phyloP scores from a whole-genome alignment of 2,888 invertebrate genomes.

The Pteria penguin region DNA sequence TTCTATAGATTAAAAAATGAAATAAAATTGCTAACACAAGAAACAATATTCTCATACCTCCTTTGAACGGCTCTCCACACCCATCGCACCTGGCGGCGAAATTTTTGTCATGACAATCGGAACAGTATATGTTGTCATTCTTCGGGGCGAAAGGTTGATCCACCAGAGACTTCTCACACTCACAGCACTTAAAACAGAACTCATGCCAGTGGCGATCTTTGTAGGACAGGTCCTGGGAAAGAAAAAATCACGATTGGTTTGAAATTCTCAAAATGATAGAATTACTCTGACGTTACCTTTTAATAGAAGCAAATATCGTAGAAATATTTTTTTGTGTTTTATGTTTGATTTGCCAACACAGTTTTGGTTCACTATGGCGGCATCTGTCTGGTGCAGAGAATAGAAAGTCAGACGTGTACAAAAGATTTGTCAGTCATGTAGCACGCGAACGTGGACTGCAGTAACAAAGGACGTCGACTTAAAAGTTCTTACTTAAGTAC shows the following conservation, averaged over 20 bases:
- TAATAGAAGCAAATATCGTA: too few species aligned
- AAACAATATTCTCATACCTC: conserved; percentile 85
- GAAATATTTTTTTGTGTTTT: too few species aligned
- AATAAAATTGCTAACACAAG: not conserved
- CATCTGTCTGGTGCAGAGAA: too few species aligned
- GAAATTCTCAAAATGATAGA: too few species aligned
- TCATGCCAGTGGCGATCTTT: conserved; percentile 99
- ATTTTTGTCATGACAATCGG: conserved; percentile 99
- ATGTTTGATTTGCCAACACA: too few species aligned
- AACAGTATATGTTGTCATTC: conserved; percentile 99
- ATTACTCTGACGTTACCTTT: too few species aligned
- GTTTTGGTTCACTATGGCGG: too few species aligned
- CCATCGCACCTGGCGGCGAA: conserved; percentile 99
- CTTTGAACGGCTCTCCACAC: conserved; percentile 98
- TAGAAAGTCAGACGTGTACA: too few species aligned
- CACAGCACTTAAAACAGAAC: conserved; percentile 98
- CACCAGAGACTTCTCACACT: conserved; percentile 97
- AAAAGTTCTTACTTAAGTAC: too few species aligned
- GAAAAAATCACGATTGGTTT: conserved; percentile 3
- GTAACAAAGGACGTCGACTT: too few species aligned
- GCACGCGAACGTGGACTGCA: too few species aligned
- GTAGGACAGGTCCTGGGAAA: conserved; percentile 96
- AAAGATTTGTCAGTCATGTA: too few species aligned
- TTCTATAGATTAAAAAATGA: not conserved
- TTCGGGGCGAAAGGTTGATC: conserved; percentile 99